A percentile compares a stretch with the other conserved stretches of the same genome.
These are phyloP conservation scores for Babyrousa celebensis DNA, from an alignment of 2,797 vertebrate species.

Conservation along the genomic window DNA sequence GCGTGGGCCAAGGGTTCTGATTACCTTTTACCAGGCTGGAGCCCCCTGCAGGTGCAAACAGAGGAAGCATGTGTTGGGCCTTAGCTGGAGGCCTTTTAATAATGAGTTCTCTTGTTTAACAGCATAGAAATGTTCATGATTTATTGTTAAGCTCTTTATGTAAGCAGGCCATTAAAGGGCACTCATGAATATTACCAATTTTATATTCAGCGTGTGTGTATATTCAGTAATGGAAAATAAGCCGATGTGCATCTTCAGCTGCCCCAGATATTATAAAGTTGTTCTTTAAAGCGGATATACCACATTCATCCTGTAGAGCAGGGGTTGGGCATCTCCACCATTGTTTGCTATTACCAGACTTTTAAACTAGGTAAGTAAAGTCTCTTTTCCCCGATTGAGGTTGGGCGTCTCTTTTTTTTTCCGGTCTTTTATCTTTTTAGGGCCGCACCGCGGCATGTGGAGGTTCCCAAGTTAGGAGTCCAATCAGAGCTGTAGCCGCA, in stretches of 20 bases:
- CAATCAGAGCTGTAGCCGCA: too few species aligned
- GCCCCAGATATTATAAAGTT: not conserved
- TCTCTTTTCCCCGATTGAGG: not conserved
- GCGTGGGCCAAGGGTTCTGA: not conserved
- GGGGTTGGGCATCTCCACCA: not conserved
- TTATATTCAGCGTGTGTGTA: not conserved
- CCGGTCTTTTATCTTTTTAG: too few species aligned
- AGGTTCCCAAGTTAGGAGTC: too few species aligned
- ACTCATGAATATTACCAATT: slow-evolving; percentile 50
- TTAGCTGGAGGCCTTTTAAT: slow-evolving; percentile 53
- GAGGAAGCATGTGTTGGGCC: not conserved
- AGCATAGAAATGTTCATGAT: slow-evolving; percentile 11
- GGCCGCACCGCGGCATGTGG: too few species aligned
- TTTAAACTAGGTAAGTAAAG: not conserved
- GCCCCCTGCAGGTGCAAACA: not conserved
- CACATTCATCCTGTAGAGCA: not conserved
- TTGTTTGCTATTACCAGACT: not conserved
- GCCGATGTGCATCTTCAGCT: not conserved
- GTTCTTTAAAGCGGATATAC: not conserved
- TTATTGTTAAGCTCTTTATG: not conserved
- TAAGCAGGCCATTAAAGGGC: slow-evolving; percentile 42
- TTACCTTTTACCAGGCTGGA: not conserved
- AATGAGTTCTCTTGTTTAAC: slow-evolving; percentile 66
- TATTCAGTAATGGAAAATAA: not conserved
- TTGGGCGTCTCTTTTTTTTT: not conserved